Evolutionary conservation across 1,140 invertebrate species (phyloP), one percentile per base, ranked within the genome.

Genomic region (Drosophila rufa): DNA sequence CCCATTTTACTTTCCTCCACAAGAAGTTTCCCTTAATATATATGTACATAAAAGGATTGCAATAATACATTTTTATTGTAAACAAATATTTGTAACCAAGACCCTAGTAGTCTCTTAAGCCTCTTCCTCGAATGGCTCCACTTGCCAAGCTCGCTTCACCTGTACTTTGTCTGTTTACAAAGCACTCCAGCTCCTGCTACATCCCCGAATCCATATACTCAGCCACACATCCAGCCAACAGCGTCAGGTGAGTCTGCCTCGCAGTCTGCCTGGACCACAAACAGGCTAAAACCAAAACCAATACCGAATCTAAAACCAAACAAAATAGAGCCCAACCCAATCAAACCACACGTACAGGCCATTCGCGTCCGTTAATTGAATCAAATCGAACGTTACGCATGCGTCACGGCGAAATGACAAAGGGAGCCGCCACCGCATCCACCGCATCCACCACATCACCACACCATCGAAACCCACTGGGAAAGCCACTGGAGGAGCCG

Each of bases 371-470:
- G 90, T 91, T 90, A 90, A 89, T 89, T 89, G 84, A 89, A 90
- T 85, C 85, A 90, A 90, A 90, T 90, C 85, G 86, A 90, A 89
- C 84, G 84, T 84, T 90, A 90, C 85, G 85, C 85, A 90, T 90
- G 85, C 85, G 84, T 90, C 84, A 84, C 79, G 85, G 65, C 73
- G 76, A 61, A 90, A 89, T 84, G 84, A 89, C 85, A 89, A 89
- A 89, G 85, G 85, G 62, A 87, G 80, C 84, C 81, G 81, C 73
- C 82, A 53, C 67, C 61, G 38, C 62, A 51, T 53, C 73, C 82
- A 53, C 67, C 61, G 38, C 62, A 51, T 53, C 59, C 33, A 33
- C 58, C 58, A 61, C 46, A 50, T 30, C 45, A 53, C 38, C 46
- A 19, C 66, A 19, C 60, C 66, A 66, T 46, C 57, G 14, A 36